Evolutionary conservation across 2,113 vertebrate genomes (phyloP).

Genomic region (Onychorhynchus coronatus): DNA sequence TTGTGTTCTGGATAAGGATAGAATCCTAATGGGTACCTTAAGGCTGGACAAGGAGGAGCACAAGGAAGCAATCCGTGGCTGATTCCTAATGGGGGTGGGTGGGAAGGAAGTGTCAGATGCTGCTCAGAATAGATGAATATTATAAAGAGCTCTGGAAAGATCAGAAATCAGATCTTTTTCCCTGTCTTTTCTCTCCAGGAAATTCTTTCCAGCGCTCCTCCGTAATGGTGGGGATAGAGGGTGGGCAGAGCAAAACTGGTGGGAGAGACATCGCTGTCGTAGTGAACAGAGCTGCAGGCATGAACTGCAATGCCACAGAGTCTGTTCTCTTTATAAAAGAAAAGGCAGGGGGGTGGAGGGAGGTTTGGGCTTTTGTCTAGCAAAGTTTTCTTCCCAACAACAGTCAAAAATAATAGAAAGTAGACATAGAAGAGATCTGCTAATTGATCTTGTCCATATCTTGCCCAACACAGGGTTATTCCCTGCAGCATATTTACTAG

Average conservation of each 20-base stretch:
- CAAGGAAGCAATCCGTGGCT: not conserved
- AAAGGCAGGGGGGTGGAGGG: not conserved
- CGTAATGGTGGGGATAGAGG: not conserved
- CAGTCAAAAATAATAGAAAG: conserved; percentile 55
- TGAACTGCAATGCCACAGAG: not conserved
- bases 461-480: conserved; percentile 42
- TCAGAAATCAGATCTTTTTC: not conserved
- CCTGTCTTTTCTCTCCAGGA: not conserved
- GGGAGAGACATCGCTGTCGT: not conserved
- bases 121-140: conserved; percentile 33
- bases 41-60: conserved; percentile 12
- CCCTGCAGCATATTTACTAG: conserved; percentile 60
- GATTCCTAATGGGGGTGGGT: not conserved
- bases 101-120: conserved; percentile 27
- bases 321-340: not conserved
- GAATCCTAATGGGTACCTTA: conserved; percentile 27
- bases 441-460: conserved; percentile 62
- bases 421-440: conserved; percentile 15
- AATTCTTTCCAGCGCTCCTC: not conserved
- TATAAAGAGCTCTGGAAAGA: not conserved
- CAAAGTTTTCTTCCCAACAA: conserved; percentile 32
- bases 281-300: not conserved
- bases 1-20: not conserved
- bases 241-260: not conserved
- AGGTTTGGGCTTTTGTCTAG: not conserved